Evolutionary conservation across 2,888 invertebrate genomes (phyloP), one percentile per base, ranked within the genome.

Genomic region (Synergus gifuensis): DNA sequence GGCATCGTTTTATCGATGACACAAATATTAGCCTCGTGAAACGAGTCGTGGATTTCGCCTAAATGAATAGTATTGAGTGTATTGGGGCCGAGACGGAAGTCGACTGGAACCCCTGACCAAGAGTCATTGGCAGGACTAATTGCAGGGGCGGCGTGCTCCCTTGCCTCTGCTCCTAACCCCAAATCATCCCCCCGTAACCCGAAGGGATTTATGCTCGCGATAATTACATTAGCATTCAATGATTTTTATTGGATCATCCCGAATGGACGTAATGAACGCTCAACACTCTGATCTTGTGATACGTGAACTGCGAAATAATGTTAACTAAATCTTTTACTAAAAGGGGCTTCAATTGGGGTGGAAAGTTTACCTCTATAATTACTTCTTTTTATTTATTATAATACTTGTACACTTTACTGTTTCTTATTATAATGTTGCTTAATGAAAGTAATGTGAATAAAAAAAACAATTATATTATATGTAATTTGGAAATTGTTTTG

Each of bases 171-270:
- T 81, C 83, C 87, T 84, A 84, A 87, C 85, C 88, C 85, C 85
- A 85, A 88, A 88, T 87, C 89, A 88, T 89, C 85, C 84, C 79
- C 86, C 86, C 86, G 86, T 86, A 87, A 88, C 89, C 89, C 89
- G 87, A 86, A 87, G 88, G 90, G 90, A 90, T 88, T 85, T 87
- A 87, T 86, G 87, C 87, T 85, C 78, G 87, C 89, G 88, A 89
- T 91, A 91, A 91, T 91, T 91, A 90, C 91, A 91, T 91, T 91
- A 91, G 91, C 91, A 91, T 91, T 89, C 91, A 87, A 90, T 90
- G 90, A 91, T 90, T 91, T 91, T 90, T 90, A 91, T 90, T 88
- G 90, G 88, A 89, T 89, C 86, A 87, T 86, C 81, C 85, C 80
- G 81, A 49, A 77, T 73, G 54, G 73, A 73, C 73, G 49, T 73